A percentile compares a stretch with the other conserved stretches of the same genome.
Conservation (phyloP, 2,888 invertebrate genomes). For the Anthrax anthrax region DNA sequence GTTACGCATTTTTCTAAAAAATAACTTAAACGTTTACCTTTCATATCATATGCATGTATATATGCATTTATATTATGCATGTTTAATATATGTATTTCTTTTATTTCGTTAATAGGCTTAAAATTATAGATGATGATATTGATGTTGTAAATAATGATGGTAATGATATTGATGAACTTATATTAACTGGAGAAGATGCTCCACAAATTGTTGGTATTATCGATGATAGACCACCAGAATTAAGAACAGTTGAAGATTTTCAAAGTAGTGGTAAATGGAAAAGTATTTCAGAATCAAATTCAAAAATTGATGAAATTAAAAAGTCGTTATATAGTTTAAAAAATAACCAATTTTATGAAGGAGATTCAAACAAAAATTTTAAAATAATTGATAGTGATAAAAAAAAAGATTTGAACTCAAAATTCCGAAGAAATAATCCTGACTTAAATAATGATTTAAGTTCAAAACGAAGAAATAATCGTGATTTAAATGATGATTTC, state of each 20-base stretch:
- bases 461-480: not conserved
- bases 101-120: conserved; percentile 44
- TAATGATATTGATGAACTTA: conserved; percentile 44
- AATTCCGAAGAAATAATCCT: too few relatives aligned
- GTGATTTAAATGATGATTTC: not conserved
- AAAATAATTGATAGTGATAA: too few relatives aligned
- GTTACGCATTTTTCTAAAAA: too few relatives aligned
- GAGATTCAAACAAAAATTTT: too few relatives aligned
- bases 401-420: too few relatives aligned
- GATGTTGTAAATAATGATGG: conserved; percentile 35
- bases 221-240: conserved; percentile 62
- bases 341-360: too few relatives aligned
- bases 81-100: too few relatives aligned
- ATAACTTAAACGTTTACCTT: too few relatives aligned
- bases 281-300: conserved; percentile 15
- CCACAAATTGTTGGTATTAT: conserved; percentile 80
- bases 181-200: conserved; percentile 68
- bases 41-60: too few relatives aligned
- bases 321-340: too few relatives aligned
- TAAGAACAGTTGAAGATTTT: conserved; percentile 24
- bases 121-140: conserved; percentile 64
- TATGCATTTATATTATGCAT: too few relatives aligned
- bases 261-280: conserved; percentile 24
- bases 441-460: not conserved
- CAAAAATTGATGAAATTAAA: too few relatives aligned